Evolutionary conservation across 2,797 vertebrate species (phyloP).

Genomic region (Malurus leucopterus): DNA sequence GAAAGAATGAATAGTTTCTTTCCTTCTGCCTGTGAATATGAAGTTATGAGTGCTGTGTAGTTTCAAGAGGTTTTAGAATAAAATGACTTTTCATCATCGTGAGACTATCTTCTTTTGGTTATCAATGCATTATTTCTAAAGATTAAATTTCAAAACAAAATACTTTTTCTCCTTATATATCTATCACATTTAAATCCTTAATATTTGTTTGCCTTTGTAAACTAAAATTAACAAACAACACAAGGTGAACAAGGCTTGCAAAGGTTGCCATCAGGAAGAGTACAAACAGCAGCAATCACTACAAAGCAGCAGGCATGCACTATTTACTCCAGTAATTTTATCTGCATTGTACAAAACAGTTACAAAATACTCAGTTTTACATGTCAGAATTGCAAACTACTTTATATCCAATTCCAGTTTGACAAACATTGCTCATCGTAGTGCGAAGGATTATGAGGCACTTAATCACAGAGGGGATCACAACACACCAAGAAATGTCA

Average conservation of each 20-base stretch:
- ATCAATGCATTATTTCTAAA: not conserved
- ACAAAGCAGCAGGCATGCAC: not conserved
- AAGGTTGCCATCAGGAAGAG: not conserved
- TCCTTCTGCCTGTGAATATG: not conserved
- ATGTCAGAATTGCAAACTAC: not conserved
- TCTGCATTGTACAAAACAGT: not conserved
- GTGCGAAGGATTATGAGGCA: not conserved
- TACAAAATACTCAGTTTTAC: not conserved
- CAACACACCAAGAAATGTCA: not conserved
- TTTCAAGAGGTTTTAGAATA: not conserved
- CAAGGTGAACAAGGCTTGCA: not conserved
- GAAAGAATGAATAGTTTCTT: not conserved
- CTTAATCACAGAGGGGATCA: not conserved
- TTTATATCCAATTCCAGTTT: not conserved
- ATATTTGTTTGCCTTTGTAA: not conserved
- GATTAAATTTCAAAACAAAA: not conserved
- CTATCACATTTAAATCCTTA: not conserved
- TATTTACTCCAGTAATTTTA: not conserved
- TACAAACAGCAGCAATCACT: not conserved
- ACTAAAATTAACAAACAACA: not conserved
- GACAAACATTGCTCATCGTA: rapidly evolving
- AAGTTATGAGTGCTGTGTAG: not conserved
- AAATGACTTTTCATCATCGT: not conserved
- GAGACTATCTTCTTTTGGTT: not conserved
- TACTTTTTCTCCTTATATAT: not conserved